Evolutionary conservation across 2,888 invertebrate species (phyloP).

Genomic region (Synanthedon vespiformis): DNA sequence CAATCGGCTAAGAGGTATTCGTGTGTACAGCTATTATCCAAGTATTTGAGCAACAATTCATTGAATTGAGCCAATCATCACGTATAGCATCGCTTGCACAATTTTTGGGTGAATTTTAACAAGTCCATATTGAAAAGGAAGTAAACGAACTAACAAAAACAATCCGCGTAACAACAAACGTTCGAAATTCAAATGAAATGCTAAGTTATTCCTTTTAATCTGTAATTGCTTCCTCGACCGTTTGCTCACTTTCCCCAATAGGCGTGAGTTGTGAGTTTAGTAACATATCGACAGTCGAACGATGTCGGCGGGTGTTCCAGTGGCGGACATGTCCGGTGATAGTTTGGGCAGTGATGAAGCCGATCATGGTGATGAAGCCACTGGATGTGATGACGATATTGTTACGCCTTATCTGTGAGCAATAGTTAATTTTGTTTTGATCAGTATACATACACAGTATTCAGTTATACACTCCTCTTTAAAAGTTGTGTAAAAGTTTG

Average conservation of each 20-base stretch:
- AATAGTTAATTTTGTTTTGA: constrained; percentile 1
- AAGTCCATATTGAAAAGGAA: background rate
- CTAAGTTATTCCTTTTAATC: constrained; percentile 16
- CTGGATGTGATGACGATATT: constrained; percentile 12
- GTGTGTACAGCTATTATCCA: no score
- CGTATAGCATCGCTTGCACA: background rate
- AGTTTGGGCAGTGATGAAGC: constrained; percentile 32
- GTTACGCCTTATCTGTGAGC: constrained; percentile 27
- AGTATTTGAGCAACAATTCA: background rate
- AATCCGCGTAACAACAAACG: constrained; percentile 5
- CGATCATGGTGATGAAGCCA: background rate
- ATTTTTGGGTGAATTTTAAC: background rate
- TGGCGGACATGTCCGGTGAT: constrained; percentile 41
- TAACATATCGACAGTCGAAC: constrained; percentile 16
- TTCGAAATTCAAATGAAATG: constrained; percentile 13
- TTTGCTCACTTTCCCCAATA: constrained; percentile 6
- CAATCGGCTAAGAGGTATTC: no score
- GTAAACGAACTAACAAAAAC: background rate
- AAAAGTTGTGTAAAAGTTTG: background rate
- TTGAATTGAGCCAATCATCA: background rate
- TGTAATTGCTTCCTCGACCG: constrained; percentile 22
- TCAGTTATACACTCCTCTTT: background rate
- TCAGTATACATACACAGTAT: background rate
- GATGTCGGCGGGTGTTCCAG: constrained; percentile 11
- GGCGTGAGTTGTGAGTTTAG: constrained; percentile 12